Evolutionary conservation across 2,797 vertebrate genomes (phyloP).

Genomic region (Scolopax rusticola): DNA sequence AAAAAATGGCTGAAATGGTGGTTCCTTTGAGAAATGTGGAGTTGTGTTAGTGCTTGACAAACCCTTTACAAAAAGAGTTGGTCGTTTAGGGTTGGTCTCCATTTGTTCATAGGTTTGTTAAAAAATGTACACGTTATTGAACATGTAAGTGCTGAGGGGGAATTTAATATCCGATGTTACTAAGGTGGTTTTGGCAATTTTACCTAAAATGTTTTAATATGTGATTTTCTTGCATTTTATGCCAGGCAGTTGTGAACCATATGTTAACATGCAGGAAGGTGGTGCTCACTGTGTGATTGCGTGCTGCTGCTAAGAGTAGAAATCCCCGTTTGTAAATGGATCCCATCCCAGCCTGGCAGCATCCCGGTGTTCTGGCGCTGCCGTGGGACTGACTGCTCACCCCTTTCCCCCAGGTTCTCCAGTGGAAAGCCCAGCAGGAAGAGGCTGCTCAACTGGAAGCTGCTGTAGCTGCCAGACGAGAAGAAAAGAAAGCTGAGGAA

Average conservation of each 20-base stretch:
- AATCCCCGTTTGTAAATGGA: not conserved
- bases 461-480: conserved; percentile 83
- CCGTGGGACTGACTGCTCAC: not conserved
- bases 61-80: not conserved
- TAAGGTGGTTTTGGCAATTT: not conserved
- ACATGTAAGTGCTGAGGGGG: not conserved
- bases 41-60: not conserved
- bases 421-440: conserved; percentile 89
- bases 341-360: not conserved
- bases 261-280: accelerated
- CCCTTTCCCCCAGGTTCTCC: conserved; percentile 82
- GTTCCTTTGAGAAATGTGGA: not conserved
- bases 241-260: not conserved
- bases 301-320: not conserved
- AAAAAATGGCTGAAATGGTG: not conserved
- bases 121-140: accelerated
- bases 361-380: not conserved
- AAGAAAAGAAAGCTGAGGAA: conserved; percentile 82
- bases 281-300: not conserved
- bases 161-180: not conserved
- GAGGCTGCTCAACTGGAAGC: conserved; percentile 87
- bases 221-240: not conserved
- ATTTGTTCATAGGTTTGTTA: accelerated
- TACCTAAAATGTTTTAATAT: not conserved
- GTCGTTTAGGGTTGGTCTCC: not conserved